Conservation (phyloP, 1,140 invertebrate species). For the Eciton burchellii region DNA sequence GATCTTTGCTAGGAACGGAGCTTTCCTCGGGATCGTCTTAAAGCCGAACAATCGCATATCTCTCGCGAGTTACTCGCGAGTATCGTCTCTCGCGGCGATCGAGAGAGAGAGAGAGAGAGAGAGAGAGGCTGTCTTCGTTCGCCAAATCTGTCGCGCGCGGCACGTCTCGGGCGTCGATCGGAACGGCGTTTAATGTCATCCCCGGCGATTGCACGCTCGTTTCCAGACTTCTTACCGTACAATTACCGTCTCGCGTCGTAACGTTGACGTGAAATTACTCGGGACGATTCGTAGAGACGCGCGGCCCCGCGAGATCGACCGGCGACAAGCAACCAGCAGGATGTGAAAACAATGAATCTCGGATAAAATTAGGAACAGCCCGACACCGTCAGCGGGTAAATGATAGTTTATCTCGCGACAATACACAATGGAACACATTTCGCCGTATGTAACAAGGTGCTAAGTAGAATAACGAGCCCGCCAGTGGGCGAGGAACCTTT, state of each 20-base stretch:
- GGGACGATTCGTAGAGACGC: conserved; percentile 17
- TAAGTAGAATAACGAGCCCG: conserved; percentile 75
- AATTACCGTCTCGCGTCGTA: neutral
- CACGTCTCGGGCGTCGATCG: neutral
- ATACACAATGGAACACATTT: conserved; percentile 76
- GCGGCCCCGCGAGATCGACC: conserved; percentile 13
- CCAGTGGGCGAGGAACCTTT: conserved; percentile 79
- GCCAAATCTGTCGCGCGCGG: neutral
- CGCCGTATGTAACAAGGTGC: conserved; percentile 74
- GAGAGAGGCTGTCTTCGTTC: neutral
- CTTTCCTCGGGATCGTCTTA: conserved; percentile 55
- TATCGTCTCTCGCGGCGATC: neutral
- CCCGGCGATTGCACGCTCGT: neutral
- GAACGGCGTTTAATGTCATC: neutral
- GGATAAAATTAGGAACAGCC: conserved; percentile 73
- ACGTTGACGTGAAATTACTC: conserved; percentile 21
- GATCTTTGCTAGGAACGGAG: conserved; percentile 69
- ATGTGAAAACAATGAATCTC: conserved; percentile 71
- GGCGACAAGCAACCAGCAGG: conserved; percentile 61
- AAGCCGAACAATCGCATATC: conserved; percentile 64
- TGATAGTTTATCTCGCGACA: conserved; percentile 69
- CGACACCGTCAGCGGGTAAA: conserved; percentile 65
- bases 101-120: no score
- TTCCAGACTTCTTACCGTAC: neutral
- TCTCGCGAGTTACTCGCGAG: neutral